Evolutionary conservation across 2,888 invertebrate genomes (phyloP), one percentile per base, ranked within the genome.

Genomic region (Nemotelus pantherinus): DNA sequence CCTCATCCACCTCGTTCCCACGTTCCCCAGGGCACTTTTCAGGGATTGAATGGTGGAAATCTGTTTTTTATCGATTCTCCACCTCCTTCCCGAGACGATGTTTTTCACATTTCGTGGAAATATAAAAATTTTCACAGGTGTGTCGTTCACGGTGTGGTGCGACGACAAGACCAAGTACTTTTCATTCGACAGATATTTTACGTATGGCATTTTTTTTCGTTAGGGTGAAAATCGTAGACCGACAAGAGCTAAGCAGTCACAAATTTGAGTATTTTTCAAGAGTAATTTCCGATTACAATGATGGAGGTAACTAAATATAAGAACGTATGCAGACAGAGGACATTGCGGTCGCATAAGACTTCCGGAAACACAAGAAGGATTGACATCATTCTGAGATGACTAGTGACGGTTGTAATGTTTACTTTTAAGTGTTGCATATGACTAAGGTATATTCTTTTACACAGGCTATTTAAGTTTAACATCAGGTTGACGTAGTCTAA

Each of bases 71-170:
- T 60, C 60, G 74, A 60, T 74, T 74, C 60, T 63, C 60, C 45
- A 45, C 60, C 50, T 74, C n/a, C 60, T 74, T 60, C 39, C 58
- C 60, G 57, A 72, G 25, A 25, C 48, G 41, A 60, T 60, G 60
- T 60, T 74, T 74, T 74, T 74, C 63, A 74, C 74, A 48, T 74
- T 60, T 60, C 41, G 74, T 74, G 63, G 72, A 58, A 72, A 58
- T 47, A 63, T 39, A 63, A 63, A 60, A 60, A 48, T 44, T 48
- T 71, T 74, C 60, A 60, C 74, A 74, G 74, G 60, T 74, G 60
- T 48, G 74, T 50, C 50, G 50, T 60, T 60, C 74, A 63, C 48
- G 74, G 39, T 43, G 70, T 43, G 70, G n/a, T 55, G 70, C 47
- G 53, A 41, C 67, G 25, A 67, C 70, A 55, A 53, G 55, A 25